Evolutionary conservation across 2,113 vertebrate genomes (phyloP).

Genomic region (Sturnus vulgaris): DNA sequence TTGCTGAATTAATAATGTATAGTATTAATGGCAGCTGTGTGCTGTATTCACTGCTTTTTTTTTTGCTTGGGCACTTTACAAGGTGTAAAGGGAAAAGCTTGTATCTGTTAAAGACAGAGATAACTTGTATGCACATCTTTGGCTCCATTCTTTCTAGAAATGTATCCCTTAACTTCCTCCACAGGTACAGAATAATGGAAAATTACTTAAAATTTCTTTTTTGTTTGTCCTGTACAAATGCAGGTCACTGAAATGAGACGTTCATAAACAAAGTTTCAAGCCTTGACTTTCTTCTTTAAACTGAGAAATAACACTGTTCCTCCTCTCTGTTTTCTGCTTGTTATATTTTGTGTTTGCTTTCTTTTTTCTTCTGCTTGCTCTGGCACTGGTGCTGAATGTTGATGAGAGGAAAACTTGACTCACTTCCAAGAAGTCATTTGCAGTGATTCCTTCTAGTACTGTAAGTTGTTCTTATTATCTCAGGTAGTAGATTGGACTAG

Average conservation of each 20-base stretch:
- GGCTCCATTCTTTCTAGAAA: background rate
- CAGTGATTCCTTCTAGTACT: background rate
- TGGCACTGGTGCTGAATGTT: slow-evolving; percentile 38
- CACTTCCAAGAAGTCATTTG: slow-evolving; percentile 36
- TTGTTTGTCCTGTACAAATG: background rate
- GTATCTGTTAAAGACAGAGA: background rate
- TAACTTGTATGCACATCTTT: background rate
- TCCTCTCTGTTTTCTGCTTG: slow-evolving; percentile 1
- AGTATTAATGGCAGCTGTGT: background rate
- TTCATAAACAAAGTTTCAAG: background rate
- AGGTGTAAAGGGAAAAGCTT: background rate
- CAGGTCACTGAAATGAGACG: background rate
- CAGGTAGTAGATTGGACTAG: background rate
- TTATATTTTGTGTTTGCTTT: slow-evolving; percentile 30
- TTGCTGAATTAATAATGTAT: background rate
- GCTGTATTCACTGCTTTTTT: background rate
- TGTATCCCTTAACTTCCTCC: background rate
- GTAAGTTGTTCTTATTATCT: background rate
- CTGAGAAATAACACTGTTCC: slow-evolving; percentile 2
- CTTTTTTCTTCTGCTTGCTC: slow-evolving; percentile 7
- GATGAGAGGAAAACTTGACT: slow-evolving; percentile 38
- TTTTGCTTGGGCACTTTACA: background rate
- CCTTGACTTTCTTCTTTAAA: background rate
- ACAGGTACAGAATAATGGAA: background rate
- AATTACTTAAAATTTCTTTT: background rate